Conservation (phyloP, 2,113 vertebrate genomes). For the Progne subis region DNA sequence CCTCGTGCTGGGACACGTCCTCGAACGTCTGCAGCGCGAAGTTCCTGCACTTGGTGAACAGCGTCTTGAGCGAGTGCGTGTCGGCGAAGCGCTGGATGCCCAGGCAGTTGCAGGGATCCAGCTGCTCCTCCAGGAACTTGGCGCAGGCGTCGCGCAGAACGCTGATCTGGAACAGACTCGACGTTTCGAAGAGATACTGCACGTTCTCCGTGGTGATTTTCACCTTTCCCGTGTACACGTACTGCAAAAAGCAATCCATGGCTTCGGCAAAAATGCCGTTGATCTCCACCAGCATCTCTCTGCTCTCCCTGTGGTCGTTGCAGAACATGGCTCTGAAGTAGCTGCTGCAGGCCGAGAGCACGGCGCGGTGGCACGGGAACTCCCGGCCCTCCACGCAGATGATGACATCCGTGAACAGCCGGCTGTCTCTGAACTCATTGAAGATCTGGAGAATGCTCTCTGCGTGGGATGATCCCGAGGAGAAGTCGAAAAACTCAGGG, state of each 20-base stretch:
- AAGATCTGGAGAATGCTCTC: constrained; percentile 96
- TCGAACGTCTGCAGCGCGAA: constrained; percentile 91
- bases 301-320: constrained; percentile 91
- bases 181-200: constrained; percentile 96
- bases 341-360: constrained; percentile 93
- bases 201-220: constrained; percentile 97
- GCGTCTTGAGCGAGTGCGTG: constrained; percentile 90
- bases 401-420: constrained; percentile 93
- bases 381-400: constrained; percentile 93
- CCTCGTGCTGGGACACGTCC: constrained; percentile 91
- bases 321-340: constrained; percentile 98
- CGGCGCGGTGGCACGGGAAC: constrained; percentile 92
- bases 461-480: constrained; percentile 90
- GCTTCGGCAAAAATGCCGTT: constrained; percentile 94
- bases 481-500: constrained; percentile 93
- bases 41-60: constrained; percentile 89
- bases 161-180: constrained; percentile 94
- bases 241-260: constrained; percentile 96
- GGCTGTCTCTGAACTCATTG: constrained; percentile 93
- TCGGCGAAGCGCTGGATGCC: constrained; percentile 97
- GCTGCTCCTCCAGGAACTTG: constrained; percentile 96
- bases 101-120: constrained; percentile 96
- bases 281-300: constrained; percentile 94
- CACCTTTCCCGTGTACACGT: constrained; percentile 94
- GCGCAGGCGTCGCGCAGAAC: constrained; percentile 93